Evolutionary conservation across 2,113 vertebrate species (phyloP).

Genomic region (Vimba vimba): DNA sequence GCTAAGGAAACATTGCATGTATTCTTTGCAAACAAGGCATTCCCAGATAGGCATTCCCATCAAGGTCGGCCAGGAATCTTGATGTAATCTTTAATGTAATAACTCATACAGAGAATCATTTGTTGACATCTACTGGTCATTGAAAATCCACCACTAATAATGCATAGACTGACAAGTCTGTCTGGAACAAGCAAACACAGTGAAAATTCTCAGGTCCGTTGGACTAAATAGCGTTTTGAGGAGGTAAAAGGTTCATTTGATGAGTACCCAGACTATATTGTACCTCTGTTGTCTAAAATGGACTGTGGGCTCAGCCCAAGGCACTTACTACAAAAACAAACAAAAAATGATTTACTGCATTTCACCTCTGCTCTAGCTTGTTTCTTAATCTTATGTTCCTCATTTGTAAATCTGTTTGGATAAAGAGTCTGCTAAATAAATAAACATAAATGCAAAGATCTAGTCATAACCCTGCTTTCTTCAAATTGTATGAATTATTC

Average conservation of each 20-base stretch:
- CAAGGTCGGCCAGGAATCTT: too few species aligned
- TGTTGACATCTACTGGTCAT: background rate
- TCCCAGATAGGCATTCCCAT: too few species aligned
- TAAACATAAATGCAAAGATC: background rate
- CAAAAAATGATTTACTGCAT: background rate
- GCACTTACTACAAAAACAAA: background rate
- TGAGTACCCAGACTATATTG: background rate
- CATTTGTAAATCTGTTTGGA: background rate
- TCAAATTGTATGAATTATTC: background rate
- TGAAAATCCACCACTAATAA: background rate
- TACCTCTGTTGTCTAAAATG: background rate
- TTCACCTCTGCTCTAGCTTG: background rate
- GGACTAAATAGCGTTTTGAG: background rate
- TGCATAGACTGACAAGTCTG: background rate
- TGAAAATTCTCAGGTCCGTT: background rate
- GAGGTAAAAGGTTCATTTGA: background rate
- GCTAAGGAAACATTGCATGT: too few species aligned
- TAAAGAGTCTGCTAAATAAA: background rate
- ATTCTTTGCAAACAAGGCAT: too few species aligned
- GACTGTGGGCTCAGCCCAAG: background rate
- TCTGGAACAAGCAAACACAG: background rate
- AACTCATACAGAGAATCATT: background rate
- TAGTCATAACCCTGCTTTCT: background rate
- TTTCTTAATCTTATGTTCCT: background rate
- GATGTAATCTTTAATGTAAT: too few species aligned